Base-by-base conservation (phyloP, 1,140 invertebrate genomes). In the Hypsibius dujardini region DNA sequence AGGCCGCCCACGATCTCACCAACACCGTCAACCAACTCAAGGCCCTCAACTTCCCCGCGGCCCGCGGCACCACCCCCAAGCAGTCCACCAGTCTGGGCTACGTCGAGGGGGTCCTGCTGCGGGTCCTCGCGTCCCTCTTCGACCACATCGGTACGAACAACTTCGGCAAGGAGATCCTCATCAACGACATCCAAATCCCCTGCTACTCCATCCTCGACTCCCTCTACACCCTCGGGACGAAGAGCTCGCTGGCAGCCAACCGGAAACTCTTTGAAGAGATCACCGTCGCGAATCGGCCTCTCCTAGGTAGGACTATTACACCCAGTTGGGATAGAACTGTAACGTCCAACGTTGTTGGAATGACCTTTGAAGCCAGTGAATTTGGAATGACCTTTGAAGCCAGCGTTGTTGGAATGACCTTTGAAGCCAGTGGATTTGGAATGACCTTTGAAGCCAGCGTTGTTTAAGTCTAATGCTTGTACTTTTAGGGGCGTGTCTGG, bases 161-260 rank as follows among this genome's bases (percentile, higher is more conserved):
- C 79, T 98, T 95, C 77, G 95, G 96, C 71, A 88, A 87, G 75
- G 95, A 99, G 81, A 81, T 99, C n/a, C 80, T 99, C 60, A 90
- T 97, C 80, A 92, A 96, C 79, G 95, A 99, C 79, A 94, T 98
- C 76, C 95, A 98, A 84, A 90, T 98, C 14, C 94, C 95, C 1
- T 95, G 93, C 0, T 98, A 98, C 79, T 95, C 96, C 80, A 96
- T 98, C 79, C 79, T 99, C 1, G 89, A 91, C 71, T 91, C 91
- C 1, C 79, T 99, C 0, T 98, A 94, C 78, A 89, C 88, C 1
- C 79, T 97, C 12, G 91, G 91, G 0, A 90, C 88, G 0, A 2
- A n/a, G n/a, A 98, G 79, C 95, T 96, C 80, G 96, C 98, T 79
- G 79, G 98, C 1, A 89, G 91, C 71, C 91, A 91, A 1, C 79